Evolutionary conservation across 2,797 vertebrate species (phyloP).

Genomic region (Erethizon dorsatum): DNA sequence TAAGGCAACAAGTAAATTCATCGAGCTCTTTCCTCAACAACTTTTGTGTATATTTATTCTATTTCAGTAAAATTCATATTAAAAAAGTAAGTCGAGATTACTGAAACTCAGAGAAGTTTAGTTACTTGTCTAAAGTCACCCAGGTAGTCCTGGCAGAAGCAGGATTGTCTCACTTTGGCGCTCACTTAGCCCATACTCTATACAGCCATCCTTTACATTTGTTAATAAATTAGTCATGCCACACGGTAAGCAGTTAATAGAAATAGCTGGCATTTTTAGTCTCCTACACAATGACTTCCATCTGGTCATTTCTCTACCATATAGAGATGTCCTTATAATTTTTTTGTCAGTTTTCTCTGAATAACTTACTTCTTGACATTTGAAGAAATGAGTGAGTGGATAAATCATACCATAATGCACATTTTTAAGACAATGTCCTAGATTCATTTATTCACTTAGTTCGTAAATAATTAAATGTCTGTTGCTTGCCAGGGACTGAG

Average conservation of each 20-base stretch:
- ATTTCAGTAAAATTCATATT: background rate
- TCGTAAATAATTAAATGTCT: background rate
- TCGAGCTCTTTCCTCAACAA: background rate
- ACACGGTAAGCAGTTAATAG: background rate
- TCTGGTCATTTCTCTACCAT: slow-evolving; percentile 29
- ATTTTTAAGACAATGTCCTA: slow-evolving; percentile 26
- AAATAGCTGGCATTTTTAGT: background rate
- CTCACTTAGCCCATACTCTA: background rate
- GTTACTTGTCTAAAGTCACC: background rate
- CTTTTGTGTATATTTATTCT: background rate
- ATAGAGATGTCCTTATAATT: background rate
- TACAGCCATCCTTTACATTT: background rate
- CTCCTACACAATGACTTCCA: background rate
- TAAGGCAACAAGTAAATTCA: background rate
- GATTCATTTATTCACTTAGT: background rate
- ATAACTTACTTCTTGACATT: background rate
- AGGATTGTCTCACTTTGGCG: background rate
- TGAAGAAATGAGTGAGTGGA: background rate
- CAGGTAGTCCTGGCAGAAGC: background rate
- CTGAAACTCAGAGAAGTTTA: background rate
- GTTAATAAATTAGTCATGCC: background rate
- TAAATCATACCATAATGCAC: background rate
- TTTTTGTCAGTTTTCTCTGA: background rate
- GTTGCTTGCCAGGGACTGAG: background rate
- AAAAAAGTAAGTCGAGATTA: background rate